These are phyloP conservation scores for Phyllostomus hastatus DNA, from an alignment of 2,113 vertebrate species.

Conservation along the genomic window DNA sequence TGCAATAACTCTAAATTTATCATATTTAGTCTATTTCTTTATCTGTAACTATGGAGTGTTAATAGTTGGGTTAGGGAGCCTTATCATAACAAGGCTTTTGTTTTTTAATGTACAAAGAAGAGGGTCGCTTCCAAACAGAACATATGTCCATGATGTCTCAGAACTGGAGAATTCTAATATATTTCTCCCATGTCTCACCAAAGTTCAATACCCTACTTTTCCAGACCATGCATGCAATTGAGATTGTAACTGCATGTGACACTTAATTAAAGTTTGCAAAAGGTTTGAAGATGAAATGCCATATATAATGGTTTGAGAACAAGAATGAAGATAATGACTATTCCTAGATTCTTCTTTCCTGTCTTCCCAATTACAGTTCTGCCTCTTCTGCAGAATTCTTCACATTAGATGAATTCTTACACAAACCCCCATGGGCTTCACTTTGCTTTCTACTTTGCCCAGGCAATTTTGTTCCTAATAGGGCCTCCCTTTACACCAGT, in stretches of 20 bases:
- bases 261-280: conserved; percentile 54
- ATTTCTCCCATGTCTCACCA: background rate
- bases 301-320: background rate
- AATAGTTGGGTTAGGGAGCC: background rate
- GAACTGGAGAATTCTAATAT: background rate
- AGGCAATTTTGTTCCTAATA: background rate
- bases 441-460: background rate
- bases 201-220: background rate
- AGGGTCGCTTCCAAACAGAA: background rate
- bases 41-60: background rate
- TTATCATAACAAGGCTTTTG: background rate
- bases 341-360: background rate
- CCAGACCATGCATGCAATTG: background rate
- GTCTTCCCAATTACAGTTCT: conserved; percentile 30
- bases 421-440: background rate
- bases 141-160: background rate
- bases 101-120: background rate
- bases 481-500: background rate
- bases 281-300: conserved; percentile 39
- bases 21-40: background rate
- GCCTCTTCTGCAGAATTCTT: conserved; percentile 18
- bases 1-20: background rate
- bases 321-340: conserved; percentile 42
- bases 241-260: conserved; percentile 41
- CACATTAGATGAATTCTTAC: background rate